Conservation (phyloP, 1,140 invertebrate genomes). For the Pararge aegeria region DNA sequence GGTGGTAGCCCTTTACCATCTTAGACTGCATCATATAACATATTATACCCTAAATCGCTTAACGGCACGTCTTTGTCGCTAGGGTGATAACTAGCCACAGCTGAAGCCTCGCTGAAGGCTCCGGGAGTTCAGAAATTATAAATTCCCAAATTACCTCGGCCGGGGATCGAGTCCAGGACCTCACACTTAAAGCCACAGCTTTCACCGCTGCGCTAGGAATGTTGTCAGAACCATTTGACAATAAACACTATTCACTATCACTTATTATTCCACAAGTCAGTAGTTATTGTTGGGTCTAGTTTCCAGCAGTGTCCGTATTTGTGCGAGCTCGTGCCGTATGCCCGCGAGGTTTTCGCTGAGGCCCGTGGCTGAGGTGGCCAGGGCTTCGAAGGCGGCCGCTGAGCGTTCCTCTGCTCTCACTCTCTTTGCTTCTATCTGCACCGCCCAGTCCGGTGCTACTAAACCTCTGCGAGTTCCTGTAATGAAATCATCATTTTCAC, state of each 20-base stretch:
- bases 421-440: neutral
- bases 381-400: constrained; percentile 1
- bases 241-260: neutral
- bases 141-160: too few species aligned
- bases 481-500: neutral
- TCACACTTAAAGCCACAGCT: too few species aligned
- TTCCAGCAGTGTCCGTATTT: constrained; percentile 4
- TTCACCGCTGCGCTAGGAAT: neutral
- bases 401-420: neutral
- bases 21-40: too few species aligned
- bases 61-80: too few species aligned
- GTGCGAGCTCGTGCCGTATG: neutral
- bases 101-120: too few species aligned
- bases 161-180: too few species aligned
- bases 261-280: neutral
- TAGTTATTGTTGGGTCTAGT: constrained; percentile 7
- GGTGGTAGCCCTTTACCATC: too few species aligned
- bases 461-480: neutral
- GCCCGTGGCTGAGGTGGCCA: neutral
- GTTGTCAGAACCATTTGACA: neutral
- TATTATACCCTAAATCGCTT: too few species aligned
- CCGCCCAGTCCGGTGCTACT: neutral
- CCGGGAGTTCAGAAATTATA: too few species aligned
- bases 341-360: neutral
- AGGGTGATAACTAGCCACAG: too few species aligned